Base-by-base conservation (phyloP, 1,140 invertebrate species). In the Ladona fulva region DNA sequence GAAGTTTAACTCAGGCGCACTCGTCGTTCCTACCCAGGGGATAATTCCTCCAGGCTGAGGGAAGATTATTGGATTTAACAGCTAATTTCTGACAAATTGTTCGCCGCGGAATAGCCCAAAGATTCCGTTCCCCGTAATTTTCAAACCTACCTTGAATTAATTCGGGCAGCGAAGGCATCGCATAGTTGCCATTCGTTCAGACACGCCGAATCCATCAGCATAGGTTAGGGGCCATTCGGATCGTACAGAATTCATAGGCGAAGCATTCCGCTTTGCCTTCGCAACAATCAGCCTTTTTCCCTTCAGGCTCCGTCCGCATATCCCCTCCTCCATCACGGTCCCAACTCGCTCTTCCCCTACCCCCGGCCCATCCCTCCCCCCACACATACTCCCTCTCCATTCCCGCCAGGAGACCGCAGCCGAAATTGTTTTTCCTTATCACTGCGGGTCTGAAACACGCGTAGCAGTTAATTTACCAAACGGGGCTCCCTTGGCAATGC, bases 381-480 rank as follows among this genome's bases (percentile, higher is more conserved):
- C 44, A 52, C 19, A 16, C 14, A 22, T 19, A 3, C n/a, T 12
- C 52, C 1, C 52, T 6, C 3, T 12, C 52, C 52, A 3, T 12
- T 3, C 52, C 52, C 52, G 12, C 52, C 14, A 66, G 3, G 52
- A 22, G n/a, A 66, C 52, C 52, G 12, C 52, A 66, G 52, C 52
- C 52, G 14, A 66, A 66, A 66, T 66, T 66, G 52, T 66, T 66
- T 66, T 66, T 66, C 52, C 52, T 66, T 66, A 66, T 66, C 52
- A 66, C 52, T 66, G 52, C 52, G 52, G 52, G 16, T 66, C 52
- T 66, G 52, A 66, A 66, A 66, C 52, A 66, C 52, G 52, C 52
- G 52, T 66, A 66, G 52, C 52, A 66, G 52, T 66, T 66, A 66
- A 66, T 66, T 66, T 66, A 22, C 52, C 52, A 22, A 66, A 66